Evolutionary conservation across 2,888 invertebrate species (phyloP), one percentile per base, ranked within the genome.

Genomic region (Heliconius cydno): DNA sequence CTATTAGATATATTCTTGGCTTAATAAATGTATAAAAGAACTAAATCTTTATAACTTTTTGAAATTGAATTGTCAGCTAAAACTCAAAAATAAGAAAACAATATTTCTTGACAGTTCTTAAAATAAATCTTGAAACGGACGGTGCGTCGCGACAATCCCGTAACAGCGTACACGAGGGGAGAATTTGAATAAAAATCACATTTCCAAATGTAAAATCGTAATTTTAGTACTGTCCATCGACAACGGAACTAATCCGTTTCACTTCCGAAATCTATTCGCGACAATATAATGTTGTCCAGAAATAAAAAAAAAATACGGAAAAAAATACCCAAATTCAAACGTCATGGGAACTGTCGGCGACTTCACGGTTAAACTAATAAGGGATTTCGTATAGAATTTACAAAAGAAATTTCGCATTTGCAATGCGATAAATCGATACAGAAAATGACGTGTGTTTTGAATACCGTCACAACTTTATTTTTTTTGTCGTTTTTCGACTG

Each of bases 381-480:
- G 93, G 90, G 89, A 88, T 87, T 88, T 87, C 83, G 85, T 86
- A 82, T 84, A 83, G 86, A 87, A 84, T 84, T 77, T 79, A 87
- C 86, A 86, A 85, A 77, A 76, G 90, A 90, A 89, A 88, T 86
- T 88, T 87, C 89, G 88, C n/a, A 91, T 92, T 90, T 88, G 90
- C 85, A 85, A 87, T 88, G 89, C 91, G 90, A 91, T 91, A 92
- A 90, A 91, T 94, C 92, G 92, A 91, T 90, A 90, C 90, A 87
- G 88, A 92, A 92, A 92, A 90, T 93, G 93, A 94, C 94, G 91
- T 92, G 87, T 93, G 92, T 94, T 95, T 95, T 94, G 94, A 94
- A 94, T 94, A 93, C 88, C 86, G 92, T 90, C 91, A 91, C 91
- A 92, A 92, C 89, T 90, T 84, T 86, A 87, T 90, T 88, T 90